phyloP scores from a whole-genome alignment of 2,888 invertebrate species.

The Nymphalis polychloros region DNA sequence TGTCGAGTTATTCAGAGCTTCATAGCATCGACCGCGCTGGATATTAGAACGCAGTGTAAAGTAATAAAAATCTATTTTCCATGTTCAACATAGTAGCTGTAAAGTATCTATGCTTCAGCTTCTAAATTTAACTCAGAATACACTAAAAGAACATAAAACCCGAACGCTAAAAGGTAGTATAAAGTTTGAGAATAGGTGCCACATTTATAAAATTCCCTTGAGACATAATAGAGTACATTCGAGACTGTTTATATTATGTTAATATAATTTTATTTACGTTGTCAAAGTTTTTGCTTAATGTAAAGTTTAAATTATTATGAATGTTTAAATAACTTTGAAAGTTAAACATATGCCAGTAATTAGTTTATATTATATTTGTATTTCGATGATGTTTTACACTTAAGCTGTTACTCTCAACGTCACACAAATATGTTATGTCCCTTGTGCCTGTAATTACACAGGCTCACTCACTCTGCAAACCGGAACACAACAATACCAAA shows the following conservation, averaged over 20 bases:
- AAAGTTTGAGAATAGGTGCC: slow-evolving; percentile 25
- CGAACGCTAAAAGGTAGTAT: slow-evolving; percentile 26
- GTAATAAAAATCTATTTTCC: slow-evolving; percentile 6
- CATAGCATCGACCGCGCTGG: background rate
- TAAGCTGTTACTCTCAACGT: background rate
- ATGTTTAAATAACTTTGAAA: slow-evolving; percentile 3
- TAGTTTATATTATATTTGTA: background rate
- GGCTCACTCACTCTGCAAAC: no score
- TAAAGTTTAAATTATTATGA: background rate
- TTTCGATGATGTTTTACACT: background rate
- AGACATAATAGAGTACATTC: slow-evolving; percentile 18
- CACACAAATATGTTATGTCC: background rate
- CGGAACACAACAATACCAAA: no score
- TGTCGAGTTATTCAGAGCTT: slow-evolving; percentile 17
- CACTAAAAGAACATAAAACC: slow-evolving; percentile 22
- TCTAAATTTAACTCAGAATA: slow-evolving; percentile 8
- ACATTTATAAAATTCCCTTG: slow-evolving; percentile 23
- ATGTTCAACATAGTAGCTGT: background rate
- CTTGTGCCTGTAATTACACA: no score
- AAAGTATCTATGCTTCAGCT: background rate
- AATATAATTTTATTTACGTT: slow-evolving; percentile 14
- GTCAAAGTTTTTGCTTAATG: background rate
- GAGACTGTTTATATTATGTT: slow-evolving; percentile 15
- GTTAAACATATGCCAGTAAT: background rate
- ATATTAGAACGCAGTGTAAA: slow-evolving; percentile 7